Evolutionary conservation across 2,888 invertebrate species (phyloP).

Genomic region (Notocelia uddmanniana): DNA sequence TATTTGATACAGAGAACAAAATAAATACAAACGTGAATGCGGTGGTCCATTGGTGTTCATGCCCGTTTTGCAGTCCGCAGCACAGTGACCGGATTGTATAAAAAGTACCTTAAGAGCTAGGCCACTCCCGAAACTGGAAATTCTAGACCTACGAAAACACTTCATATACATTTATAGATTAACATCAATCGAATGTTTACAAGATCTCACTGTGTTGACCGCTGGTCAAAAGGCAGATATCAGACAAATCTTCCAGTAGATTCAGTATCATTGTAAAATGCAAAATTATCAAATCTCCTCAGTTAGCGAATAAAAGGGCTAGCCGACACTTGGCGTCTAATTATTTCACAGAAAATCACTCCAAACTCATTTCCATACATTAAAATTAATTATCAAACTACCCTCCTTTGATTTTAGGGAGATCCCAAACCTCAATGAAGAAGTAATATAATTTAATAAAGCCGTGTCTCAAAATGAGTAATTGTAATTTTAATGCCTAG

Average conservation of each 20-base stretch:
- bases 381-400: constrained; percentile 73
- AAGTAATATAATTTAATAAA: constrained; percentile 32
- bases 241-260: constrained; percentile 20
- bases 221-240: no score
- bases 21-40: no score
- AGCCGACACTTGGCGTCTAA: constrained; percentile 58
- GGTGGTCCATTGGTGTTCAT: no score
- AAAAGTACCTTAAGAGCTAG: no score
- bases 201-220: no score
- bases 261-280: constrained; percentile 25
- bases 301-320: constrained; percentile 32
- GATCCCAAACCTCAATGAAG: constrained; percentile 17
- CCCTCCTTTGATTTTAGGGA: constrained; percentile 57
- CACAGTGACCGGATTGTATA: no score
- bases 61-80: no score
- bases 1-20: no score
- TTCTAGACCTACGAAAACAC: no score
- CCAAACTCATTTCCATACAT: constrained; percentile 72
- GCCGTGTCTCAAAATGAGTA: constrained; percentile 11
- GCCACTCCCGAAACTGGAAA: no score
- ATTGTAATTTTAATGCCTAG: constrained; percentile 27
- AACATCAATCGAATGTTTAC: no score
- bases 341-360: constrained; percentile 58
- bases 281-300: constrained; percentile 31
- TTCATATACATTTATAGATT: no score